Evolutionary conservation across 2,113 vertebrate genomes (phyloP), one percentile per base, ranked within the genome.

Genomic region (Engraulis encrasicolus): DNA sequence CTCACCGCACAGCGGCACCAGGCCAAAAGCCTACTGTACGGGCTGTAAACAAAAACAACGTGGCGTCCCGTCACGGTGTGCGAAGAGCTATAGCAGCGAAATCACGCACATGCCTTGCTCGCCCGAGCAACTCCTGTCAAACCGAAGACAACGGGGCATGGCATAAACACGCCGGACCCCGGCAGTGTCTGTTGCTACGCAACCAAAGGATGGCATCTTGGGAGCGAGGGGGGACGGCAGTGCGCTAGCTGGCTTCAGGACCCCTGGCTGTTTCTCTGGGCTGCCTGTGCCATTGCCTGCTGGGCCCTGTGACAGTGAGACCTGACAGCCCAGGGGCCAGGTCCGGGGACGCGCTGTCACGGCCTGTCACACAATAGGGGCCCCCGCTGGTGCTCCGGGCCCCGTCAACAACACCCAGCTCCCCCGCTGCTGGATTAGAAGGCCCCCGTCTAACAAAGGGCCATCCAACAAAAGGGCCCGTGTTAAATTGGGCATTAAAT

Each of bases 401-500:
- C 82, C n/a, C 84, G 23, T 87, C 92, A 87, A 90, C 93, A 90
- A 83, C 91, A 91, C 88, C 82, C 74, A 61, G 45, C 86, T 89
- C 86, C 93, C n/a, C 91, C 34, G 81, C 92, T 88, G 92, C 81
- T 88, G 45, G 81, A 91, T 93, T 88, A 93, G 88, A 91, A 90
- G 91, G 91, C 85, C 54, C 86, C 86, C 83, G 61, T 77, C 78
- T 80, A 84, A 94, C 93, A 94, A 94, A 93, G 86, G 84, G 79
- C 83, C 17, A 45, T 87, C 87, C 80, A 78, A 93, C 92, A 92
- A 94, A n/a, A 94, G 90, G 92, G 88, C 83, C 93, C 91, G 90
- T 95, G 94, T 93, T 94, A 94, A 94, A 95, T 94, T 93, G 92
- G 92, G 93, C 93, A 95, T 94, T 93, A 93, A 88, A 93, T 93